Base-by-base conservation (phyloP, 2,888 invertebrate genomes). In the Corbicula japonica region DNA sequence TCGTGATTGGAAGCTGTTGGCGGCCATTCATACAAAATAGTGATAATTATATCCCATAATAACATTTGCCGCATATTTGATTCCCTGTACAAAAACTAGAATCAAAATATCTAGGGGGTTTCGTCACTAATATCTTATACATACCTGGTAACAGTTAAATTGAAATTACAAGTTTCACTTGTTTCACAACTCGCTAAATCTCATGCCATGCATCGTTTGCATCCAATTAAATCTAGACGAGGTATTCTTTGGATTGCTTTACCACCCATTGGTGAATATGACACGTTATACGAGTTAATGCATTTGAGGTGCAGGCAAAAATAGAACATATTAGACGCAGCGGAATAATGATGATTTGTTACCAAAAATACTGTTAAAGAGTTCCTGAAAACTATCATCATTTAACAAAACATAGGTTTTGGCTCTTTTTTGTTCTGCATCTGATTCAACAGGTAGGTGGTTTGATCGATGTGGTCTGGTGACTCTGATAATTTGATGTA, bases 181-280 rank as follows among this genome's bases (percentile, higher is more conserved):
- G 50, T 50, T 50, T 50, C 28, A 23, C 28, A 50, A 50, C 50
- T 50, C 10, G 10, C 30, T 60, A 15, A 38, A 23, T 38, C 41
- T 44, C 26, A 12, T 44, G 28, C 5, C 30, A 61, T 62, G 62
- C 62, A 30, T 62, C 62, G 32, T 48, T 62, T 44, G 34, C n/a
- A 62, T 10, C 44, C 34, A 48, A 62, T 62, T 62, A 48, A 48
- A 62, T 21, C 48, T n/a, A 46, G 30, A 28, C 12, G 21, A n/a
- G n/a, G 30, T 21, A 12, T 15, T n/a, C 18, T 62, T 30, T 48
- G 46, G 34, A 62, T 62, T 18, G 48, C 30, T 48, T 32, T 21
- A 48, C n/a, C 62, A 62, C 32, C 48, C 18, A 30, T n/a, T 44
- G 21, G 32, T 26, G 32, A 62, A 62, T 48, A 48, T 18, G 21